A percentile compares a stretch with the other conserved stretches of the same genome.
Conservation (phyloP, 2,113 vertebrate species). For the Peromyscus leucopus region DNA sequence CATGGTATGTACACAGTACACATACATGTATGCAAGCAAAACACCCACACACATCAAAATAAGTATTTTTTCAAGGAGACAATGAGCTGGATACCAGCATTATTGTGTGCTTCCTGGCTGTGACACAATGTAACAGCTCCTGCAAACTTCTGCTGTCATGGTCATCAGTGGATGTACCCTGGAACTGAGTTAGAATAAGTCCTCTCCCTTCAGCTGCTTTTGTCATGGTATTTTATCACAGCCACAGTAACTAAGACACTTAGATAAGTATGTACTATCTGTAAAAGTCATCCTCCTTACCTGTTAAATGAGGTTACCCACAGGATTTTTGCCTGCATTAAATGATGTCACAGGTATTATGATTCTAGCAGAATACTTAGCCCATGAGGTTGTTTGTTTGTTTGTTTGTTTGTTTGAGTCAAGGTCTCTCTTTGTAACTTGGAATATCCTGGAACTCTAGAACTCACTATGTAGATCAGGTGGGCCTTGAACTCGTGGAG, state of each 20-base stretch:
- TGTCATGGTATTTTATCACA: not conserved
- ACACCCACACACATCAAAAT: not conserved
- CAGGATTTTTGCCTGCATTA: slow-evolving; percentile 1
- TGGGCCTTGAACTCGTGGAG: not conserved
- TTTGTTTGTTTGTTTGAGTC: not conserved
- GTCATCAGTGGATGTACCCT: not conserved
- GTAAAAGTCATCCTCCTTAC: not conserved
- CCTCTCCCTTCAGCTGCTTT: not conserved
- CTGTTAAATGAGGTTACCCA: not conserved
- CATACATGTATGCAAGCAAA: not conserved
- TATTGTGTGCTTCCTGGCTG: too few relatives aligned
- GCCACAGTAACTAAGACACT: not conserved
- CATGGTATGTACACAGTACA: not conserved
- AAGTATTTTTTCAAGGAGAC: not conserved
- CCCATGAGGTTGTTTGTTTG: not conserved
- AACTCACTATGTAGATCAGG: not conserved
- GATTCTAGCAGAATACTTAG: not conserved
- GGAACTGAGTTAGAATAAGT: not conserved
- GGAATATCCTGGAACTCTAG: not conserved
- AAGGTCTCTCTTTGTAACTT: not conserved
- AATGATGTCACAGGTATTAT: not conserved
- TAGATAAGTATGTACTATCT: not conserved
- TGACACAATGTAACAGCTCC: not conserved
- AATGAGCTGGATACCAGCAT: not conserved
- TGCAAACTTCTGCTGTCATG: fast-evolving